Evolutionary conservation across 2,797 vertebrate genomes (phyloP), one percentile per base, ranked within the genome.

Genomic region (Cynodonichthys magdalenae): DNA sequence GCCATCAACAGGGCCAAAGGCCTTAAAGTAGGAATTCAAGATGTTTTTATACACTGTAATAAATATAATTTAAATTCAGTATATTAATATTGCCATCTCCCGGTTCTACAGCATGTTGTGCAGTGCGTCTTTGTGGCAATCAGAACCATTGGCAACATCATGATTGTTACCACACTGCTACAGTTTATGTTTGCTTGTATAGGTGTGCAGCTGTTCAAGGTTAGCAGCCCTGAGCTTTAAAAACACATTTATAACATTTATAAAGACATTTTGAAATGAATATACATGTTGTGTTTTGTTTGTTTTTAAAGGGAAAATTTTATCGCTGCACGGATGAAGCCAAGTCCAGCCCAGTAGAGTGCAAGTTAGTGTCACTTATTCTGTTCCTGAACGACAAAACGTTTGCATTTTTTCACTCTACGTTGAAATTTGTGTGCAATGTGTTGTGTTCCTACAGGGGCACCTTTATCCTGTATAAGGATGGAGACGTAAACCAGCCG

Each of bases 171-270:
- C 71, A 99, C 98, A 5, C 93, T 99, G 72, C 95, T 99, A 46
- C 98, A 99, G 90, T 99, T 99, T 87, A 99, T 99, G 98, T 99
- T 99, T 36, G 97, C 98, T 53, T 99, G 98, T 70, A 99, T 99
- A 2, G 97, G 98, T 1, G 98, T 99, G 74, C 98, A 99, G 88
- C 90, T 99, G 4, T 99, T 99, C 86, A 99, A 99, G 97, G 98
- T 99, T 81, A 85, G 87, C 18, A 57, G 50, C 18, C n/a, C 10
- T 18, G 18, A 55, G 19, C 12, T 52, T 49, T 3, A 48, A 48
- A 53, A 20, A 54, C 3, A 27, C 11, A 36, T 4, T 27, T 12
- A 39, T 39, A 14, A 24, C 3, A 14, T 14, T 27, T 9, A 28
- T 17, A 1, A 66, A 59, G 17, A 7, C 14, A 2, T 48, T 51